Evolutionary conservation across 2,888 invertebrate genomes (phyloP).

Genomic region (Anoplius nigerrimus): DNA sequence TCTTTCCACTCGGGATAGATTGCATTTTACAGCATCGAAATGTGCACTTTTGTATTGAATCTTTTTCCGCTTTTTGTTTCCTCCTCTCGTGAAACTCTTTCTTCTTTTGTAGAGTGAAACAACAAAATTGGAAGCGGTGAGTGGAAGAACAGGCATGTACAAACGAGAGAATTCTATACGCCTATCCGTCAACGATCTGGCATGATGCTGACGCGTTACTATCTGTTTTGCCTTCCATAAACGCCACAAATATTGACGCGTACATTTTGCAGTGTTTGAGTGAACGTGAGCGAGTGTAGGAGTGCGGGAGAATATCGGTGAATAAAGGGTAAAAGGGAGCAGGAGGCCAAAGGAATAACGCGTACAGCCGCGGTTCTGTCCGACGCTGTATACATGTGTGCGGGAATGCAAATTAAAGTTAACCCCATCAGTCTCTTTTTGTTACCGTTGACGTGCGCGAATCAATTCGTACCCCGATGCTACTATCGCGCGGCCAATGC

Average conservation of each 20-base stretch:
- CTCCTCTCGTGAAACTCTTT: not conserved
- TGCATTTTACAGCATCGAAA: not conserved
- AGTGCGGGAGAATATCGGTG: not conserved
- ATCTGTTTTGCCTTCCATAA: constrained; percentile 18
- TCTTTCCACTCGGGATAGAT: constrained; percentile 16
- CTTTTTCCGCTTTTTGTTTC: not conserved
- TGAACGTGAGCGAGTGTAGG: too few species aligned
- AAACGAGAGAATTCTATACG: not conserved
- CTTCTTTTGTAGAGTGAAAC: not conserved
- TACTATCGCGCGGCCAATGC: constrained; percentile 13
- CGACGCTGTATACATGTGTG: constrained; percentile 31
- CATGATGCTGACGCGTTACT: constrained; percentile 31
- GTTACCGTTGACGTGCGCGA: constrained; percentile 42
- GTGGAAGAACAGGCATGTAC: not conserved
- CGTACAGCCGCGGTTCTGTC: not conserved
- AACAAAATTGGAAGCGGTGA: not conserved
- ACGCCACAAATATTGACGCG: too few species aligned
- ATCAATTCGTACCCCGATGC: constrained; percentile 23
- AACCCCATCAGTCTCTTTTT: constrained; percentile 59
- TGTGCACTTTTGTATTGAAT: not conserved
- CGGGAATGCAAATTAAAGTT: constrained; percentile 62
- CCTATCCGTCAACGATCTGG: constrained; percentile 6
- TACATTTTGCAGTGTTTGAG: too few species aligned
- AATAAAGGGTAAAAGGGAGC: constrained; percentile 18
- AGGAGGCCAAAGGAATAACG: constrained; percentile 3